phyloP scores from a whole-genome alignment of 2,888 invertebrate species.

The Pseudococcus viburni region DNA sequence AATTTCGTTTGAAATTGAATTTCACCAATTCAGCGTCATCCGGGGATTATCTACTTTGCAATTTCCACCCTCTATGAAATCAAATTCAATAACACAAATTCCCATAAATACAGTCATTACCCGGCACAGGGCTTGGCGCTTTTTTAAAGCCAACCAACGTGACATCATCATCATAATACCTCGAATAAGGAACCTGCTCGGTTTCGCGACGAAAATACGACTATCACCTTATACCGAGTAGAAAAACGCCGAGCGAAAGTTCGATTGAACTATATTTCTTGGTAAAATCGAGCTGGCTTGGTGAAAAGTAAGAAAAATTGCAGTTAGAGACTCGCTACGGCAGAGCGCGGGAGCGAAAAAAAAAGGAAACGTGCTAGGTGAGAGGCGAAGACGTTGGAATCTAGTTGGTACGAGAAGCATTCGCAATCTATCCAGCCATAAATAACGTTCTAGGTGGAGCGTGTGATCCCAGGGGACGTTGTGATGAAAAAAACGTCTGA shows the following conservation, averaged over 20 bases:
- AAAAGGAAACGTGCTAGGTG: slow-evolving; percentile 37
- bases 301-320: slow-evolving; percentile 58
- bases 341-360: not conserved
- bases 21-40: not conserved
- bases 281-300: slow-evolving; percentile 51
- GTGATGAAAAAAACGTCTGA: slow-evolving; percentile 71
- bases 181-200: not conserved
- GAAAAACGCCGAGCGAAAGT: slow-evolving; percentile 24
- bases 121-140: no score
- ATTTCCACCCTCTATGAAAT: not conserved
- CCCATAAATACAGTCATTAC: not conserved
- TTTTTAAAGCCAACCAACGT: not conserved
- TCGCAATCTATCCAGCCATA: slow-evolving; percentile 53
- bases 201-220: not conserved
- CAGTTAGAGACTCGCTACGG: slow-evolving; percentile 36
- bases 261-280: slow-evolving; percentile 57
- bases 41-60: not conserved
- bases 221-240: not conserved
- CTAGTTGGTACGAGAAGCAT: slow-evolving; percentile 68
- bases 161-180: slow-evolving; percentile 16
- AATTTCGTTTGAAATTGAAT: not conserved
- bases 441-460: slow-evolving; percentile 62
- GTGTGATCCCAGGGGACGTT: slow-evolving; percentile 70
- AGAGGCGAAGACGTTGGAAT: slow-evolving; percentile 53
- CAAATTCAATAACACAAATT: slow-evolving; percentile 30